A percentile compares a stretch with the other conserved stretches of the same genome.
Conservation (phyloP, 2,888 invertebrate species). For the Zhuqinia jingwanae region DNA sequence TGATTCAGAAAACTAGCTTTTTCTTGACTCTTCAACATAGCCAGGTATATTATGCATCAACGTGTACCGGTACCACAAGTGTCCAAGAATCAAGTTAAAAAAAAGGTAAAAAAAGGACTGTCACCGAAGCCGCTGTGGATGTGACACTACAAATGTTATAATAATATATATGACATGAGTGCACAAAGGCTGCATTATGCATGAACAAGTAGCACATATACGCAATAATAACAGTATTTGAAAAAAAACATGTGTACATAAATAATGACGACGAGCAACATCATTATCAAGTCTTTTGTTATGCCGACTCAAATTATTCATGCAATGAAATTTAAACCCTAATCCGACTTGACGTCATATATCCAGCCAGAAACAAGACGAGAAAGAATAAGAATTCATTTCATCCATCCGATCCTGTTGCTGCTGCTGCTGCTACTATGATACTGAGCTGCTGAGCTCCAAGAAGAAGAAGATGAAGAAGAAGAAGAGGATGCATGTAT, state of each 20-base stretch:
- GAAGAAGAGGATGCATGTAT: too few relatives aligned
- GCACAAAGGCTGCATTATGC: neutral
- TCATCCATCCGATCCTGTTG: too few relatives aligned
- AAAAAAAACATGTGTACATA: conserved; percentile 15
- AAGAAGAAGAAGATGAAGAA: too few relatives aligned
- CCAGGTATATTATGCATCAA: too few relatives aligned
- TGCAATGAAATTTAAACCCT: conserved; percentile 8
- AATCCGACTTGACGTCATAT: neutral
- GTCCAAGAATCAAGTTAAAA: too few relatives aligned
- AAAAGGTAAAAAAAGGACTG: conserved; percentile 5
- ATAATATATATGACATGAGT: neutral
- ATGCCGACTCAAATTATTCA: conserved; percentile 57
- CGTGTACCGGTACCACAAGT: neutral
- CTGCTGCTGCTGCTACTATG: too few relatives aligned
- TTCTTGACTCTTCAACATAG: too few relatives aligned
- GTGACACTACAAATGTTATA: conserved; percentile 39
- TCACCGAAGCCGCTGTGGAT: neutral
- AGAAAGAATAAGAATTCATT: too few relatives aligned
- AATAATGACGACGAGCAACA: conserved; percentile 54
- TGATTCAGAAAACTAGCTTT: conserved; percentile 39
- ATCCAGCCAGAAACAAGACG: too few relatives aligned
- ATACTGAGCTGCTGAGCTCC: too few relatives aligned
- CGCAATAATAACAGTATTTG: neutral
- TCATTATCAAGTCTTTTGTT: conserved; percentile 39
- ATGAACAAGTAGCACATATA: neutral